Conservation (phyloP, 2,113 vertebrate genomes). For the Microcebus tavaratra region DNA sequence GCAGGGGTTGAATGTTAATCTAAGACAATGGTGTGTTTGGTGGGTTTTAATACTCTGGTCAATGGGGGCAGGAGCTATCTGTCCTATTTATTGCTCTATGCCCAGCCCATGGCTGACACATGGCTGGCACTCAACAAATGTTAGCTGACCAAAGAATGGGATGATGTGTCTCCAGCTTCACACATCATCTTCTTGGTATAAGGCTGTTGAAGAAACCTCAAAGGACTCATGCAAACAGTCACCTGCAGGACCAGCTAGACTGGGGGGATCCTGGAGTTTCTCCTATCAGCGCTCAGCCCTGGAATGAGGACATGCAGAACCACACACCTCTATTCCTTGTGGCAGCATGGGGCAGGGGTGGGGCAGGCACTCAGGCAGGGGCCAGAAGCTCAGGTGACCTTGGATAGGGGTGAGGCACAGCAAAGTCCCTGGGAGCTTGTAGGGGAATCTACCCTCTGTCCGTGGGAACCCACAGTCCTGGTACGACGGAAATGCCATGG, state of each 20-base stretch:
- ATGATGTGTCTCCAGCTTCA: background rate
- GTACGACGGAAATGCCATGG: background rate
- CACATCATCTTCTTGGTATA: background rate
- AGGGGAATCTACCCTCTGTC: background rate
- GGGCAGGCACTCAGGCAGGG: background rate
- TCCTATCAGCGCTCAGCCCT: background rate
- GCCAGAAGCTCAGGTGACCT: background rate
- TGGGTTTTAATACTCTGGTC: background rate
- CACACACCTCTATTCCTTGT: background rate
- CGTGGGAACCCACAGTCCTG: background rate
- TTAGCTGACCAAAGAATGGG: slow-evolving; percentile 14
- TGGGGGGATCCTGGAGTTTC: background rate
- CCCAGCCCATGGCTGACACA: background rate
- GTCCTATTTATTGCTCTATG: background rate
- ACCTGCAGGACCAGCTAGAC: background rate
- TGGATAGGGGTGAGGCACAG: background rate
- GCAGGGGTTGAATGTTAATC: background rate
- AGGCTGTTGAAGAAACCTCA: background rate
- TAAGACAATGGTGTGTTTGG: background rate
- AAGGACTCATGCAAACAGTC: background rate
- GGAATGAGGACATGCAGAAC: background rate
- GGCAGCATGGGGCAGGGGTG: background rate
- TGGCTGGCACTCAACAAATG: background rate
- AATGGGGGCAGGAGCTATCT: background rate
- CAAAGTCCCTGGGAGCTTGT: background rate